Evolutionary conservation across 2,113 vertebrate genomes (phyloP).

Genomic region (Lutjanus erythropterus): DNA sequence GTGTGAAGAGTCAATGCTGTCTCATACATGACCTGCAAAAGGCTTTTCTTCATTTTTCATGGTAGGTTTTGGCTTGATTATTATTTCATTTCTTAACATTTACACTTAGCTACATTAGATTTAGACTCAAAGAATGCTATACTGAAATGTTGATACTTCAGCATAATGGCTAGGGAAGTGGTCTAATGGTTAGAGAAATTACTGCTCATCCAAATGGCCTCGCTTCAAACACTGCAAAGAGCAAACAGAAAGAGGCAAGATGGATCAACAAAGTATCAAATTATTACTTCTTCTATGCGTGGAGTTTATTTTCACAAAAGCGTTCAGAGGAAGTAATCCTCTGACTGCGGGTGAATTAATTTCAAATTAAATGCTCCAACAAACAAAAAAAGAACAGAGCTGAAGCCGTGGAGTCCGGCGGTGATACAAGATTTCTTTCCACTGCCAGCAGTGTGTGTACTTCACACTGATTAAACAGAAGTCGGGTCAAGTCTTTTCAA

Average conservation of each 20-base stretch:
- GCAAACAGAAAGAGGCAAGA: slow-evolving; percentile 13
- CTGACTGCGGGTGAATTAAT: not conserved
- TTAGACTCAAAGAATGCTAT: not conserved
- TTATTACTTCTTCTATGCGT: slow-evolving; percentile 7
- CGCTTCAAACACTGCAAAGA: not conserved
- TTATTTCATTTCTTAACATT: not conserved
- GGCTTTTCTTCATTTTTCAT: not conserved
- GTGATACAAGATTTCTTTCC: not conserved
- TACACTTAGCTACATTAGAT: not conserved
- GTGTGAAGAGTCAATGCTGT: slow-evolving; percentile 36
- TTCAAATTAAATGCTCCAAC: not conserved
- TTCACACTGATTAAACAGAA: not conserved
- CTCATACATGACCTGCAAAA: not conserved
- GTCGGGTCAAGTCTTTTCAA: not conserved
- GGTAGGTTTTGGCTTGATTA: not conserved
- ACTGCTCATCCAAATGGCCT: not conserved
- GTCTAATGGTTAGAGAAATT: not conserved
- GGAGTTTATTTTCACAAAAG: slow-evolving; percentile 26
- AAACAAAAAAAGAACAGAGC: not conserved
- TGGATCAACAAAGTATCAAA: slow-evolving; percentile 5
- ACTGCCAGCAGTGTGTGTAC: not conserved
- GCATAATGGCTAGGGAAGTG: not conserved
- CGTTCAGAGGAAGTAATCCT: slow-evolving; percentile 2
- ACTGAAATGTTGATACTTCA: not conserved
- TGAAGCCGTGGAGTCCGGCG: not conserved